Conservation (phyloP, 1,140 invertebrate genomes). For the Brachionus angularis region DNA sequence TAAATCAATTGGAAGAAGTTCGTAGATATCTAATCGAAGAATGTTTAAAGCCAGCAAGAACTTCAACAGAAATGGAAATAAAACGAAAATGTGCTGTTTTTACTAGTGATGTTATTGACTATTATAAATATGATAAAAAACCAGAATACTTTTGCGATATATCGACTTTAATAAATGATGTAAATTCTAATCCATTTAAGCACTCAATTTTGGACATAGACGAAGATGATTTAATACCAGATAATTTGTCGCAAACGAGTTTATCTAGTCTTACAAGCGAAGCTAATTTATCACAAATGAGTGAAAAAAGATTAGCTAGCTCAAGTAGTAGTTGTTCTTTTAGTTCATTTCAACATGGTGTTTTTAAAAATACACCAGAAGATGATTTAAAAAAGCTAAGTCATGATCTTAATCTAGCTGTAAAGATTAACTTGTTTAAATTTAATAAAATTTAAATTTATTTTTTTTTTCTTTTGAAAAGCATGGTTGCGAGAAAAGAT, state of each 20-base stretch:
- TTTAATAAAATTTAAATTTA: too few relatives aligned
- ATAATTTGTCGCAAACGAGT: too few relatives aligned
- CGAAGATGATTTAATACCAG: slow-evolving; percentile 22
- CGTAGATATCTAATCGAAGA: not conserved
- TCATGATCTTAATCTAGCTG: too few relatives aligned
- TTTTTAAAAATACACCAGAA: too few relatives aligned
- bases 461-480: too few relatives aligned
- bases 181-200: not conserved
- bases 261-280: too few relatives aligned
- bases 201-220: slow-evolving; percentile 11
- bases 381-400: too few relatives aligned
- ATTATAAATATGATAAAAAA: not conserved
- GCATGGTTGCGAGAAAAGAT: slow-evolving; percentile 15
- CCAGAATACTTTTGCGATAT: slow-evolving; percentile 6
- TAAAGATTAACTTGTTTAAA: too few relatives aligned
- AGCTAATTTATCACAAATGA: too few relatives aligned
- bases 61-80: not conserved
- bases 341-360: too few relatives aligned
- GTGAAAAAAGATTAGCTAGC: not conserved
- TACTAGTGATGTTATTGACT: not conserved
- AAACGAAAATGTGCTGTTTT: slow-evolving; percentile 33
- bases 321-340: too few relatives aligned
- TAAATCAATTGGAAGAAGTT: not conserved
- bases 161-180: not conserved
- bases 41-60: not conserved